Base-by-base conservation (phyloP, 2,113 vertebrate genomes). In the Scatophagus argus region DNA sequence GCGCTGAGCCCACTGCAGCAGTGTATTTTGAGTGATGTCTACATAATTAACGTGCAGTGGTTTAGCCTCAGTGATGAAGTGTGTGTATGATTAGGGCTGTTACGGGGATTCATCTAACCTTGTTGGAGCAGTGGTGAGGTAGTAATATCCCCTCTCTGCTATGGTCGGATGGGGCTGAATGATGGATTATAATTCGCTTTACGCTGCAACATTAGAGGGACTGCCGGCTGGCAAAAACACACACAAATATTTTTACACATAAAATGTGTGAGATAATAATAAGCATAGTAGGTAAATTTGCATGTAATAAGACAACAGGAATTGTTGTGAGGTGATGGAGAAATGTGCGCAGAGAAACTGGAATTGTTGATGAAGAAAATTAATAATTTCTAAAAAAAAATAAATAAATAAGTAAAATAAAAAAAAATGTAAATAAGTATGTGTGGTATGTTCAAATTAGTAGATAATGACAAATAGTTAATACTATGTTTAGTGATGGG, bases 1-100 rank as follows among this genome's bases (percentile, higher is more conserved):
- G 84, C 68, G 75, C 86, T 69, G 75, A 56, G 85, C 86, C 81
- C 86, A 34, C 67, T 43, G 79, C 23, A 72, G 83, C 86, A 61
- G 77, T 86, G 87, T 87, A 76, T 92, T 91, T 86, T 93, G 93
- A 94, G 88, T 90, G 92, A 94, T 94, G 93, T 93, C 91, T 93
- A 93, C 93, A 94, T 94, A 94, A 94, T 94, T 93, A 93, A 92
- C 85, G 89, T 77, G 86, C 88, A 80, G 88, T 76, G 87, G 84
- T 93, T 93, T 91, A 91, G 88, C 85, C 80, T 79, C 85, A 0
- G 90, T 93, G 93, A 94, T 92, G 87, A 92, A 94, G 92, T 88
- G 91, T 91, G 90, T 92, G 90, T 94, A 92, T 92, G 92, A 95
- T 94, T 92, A 92, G 92, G 90, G 86, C 92, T 93, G 92, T 95